Evolutionary conservation across 2,797 vertebrate genomes (phyloP).

Genomic region (Tragopan temminckii): DNA sequence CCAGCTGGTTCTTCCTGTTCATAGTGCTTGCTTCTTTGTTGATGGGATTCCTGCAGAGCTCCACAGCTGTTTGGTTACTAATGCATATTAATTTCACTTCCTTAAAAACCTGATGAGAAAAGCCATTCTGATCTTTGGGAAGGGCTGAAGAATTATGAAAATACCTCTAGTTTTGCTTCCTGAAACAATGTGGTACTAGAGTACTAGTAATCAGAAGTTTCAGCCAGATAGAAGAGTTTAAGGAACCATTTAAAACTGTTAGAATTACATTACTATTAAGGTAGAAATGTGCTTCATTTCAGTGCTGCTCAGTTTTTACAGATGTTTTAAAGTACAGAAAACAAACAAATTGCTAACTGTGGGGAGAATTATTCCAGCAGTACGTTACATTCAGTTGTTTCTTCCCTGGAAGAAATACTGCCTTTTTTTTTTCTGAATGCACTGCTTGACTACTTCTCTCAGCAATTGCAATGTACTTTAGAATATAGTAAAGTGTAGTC

Average conservation of each 20-base stretch:
- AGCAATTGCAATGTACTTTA: background rate
- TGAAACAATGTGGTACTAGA: background rate
- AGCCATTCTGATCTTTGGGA: background rate
- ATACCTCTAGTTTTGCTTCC: background rate
- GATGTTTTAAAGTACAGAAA: conserved; percentile 39
- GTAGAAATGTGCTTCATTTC: conserved; percentile 9
- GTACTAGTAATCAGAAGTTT: background rate
- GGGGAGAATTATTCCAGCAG: conserved; percentile 3
- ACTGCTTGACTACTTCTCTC: background rate
- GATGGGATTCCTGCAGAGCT: conserved; percentile 76
- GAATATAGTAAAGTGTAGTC: background rate
- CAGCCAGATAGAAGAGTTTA: background rate
- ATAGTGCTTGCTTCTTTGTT: conserved; percentile 45
- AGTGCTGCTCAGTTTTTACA: background rate
- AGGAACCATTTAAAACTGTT: conserved; percentile 19
- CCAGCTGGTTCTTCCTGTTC: conserved; percentile 46
- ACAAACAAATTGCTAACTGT: conserved; percentile 50
- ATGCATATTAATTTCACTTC: conserved; percentile 64
- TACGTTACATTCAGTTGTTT: background rate
- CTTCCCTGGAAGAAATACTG: background rate
- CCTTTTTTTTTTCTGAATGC: background rate
- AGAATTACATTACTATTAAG: background rate
- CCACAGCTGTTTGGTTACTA: conserved; percentile 63
- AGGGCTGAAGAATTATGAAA: background rate
- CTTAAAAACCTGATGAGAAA: conserved; percentile 47